These are phyloP conservation scores for Asbolus verrucosus DNA, from an alignment of 1,140 invertebrate species.

Conservation along the genomic window DNA sequence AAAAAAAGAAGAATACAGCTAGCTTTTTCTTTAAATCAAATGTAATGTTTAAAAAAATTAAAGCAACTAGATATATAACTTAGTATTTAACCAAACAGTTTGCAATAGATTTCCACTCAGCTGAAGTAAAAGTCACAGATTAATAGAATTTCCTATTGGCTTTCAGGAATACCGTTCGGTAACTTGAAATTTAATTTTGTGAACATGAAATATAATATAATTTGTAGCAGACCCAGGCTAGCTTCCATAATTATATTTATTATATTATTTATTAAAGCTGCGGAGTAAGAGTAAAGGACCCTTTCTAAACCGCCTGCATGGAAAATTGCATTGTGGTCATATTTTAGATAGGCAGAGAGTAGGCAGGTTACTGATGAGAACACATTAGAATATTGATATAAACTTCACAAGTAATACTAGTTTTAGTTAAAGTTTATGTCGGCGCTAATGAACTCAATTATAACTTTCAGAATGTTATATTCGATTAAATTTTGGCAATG, in stretches of 20 bases:
- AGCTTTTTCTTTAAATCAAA: too few relatives aligned
- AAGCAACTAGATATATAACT: too few relatives aligned
- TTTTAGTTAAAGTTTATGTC: slow-evolving; percentile 50
- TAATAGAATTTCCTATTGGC: slow-evolving; percentile 43
- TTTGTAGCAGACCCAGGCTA: slow-evolving; percentile 19
- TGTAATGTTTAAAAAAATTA: too few relatives aligned
- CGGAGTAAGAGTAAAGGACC: slow-evolving; percentile 11
- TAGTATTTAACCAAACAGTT: background rate
- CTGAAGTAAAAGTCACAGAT: slow-evolving; percentile 19
- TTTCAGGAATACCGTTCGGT: slow-evolving; percentile 34
- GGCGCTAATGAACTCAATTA: slow-evolving; percentile 48
- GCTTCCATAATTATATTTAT: slow-evolving; percentile 43
- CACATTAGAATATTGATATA: slow-evolving; percentile 49
- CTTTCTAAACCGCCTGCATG: background rate
- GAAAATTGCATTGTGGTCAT: slow-evolving; percentile 44
- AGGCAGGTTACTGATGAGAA: slow-evolving; percentile 37
- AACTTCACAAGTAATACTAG: slow-evolving; percentile 52
- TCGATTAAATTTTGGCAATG: slow-evolving; percentile 47
- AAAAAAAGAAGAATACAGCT: too few relatives aligned
- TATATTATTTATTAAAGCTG: slow-evolving; percentile 41
- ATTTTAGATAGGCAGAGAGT: slow-evolving; percentile 9
- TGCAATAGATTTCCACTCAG: background rate
- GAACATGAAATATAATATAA: slow-evolving; percentile 47
- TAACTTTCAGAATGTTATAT: slow-evolving; percentile 50
- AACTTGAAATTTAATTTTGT: slow-evolving; percentile 45